A percentile compares a stretch with the other conserved stretches of the same genome.
Conservation (phyloP, 2,888 invertebrate genomes). For the Erynnis tages region DNA sequence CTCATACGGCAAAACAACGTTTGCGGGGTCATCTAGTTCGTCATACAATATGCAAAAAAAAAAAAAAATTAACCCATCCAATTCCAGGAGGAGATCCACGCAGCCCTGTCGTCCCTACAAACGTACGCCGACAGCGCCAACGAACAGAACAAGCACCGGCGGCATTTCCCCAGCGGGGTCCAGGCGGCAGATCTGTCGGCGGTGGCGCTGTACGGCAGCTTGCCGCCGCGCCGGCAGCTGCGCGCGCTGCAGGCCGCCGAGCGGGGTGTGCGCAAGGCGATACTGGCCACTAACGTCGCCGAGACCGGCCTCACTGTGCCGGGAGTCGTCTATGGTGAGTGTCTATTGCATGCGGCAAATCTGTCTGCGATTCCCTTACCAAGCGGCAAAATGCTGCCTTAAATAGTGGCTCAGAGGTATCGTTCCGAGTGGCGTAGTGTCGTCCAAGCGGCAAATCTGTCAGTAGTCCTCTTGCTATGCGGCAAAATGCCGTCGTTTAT, state of each 20-base stretch:
- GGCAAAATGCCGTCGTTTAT: too few species aligned
- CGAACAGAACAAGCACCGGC: slow-evolving; percentile 71
- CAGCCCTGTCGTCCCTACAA: slow-evolving; percentile 84
- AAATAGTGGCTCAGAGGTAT: too few species aligned
- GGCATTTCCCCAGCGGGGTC: slow-evolving; percentile 59
- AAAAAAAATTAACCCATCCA: not conserved
- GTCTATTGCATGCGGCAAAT: not conserved
- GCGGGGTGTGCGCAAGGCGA: slow-evolving; percentile 90
- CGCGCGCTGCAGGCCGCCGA: slow-evolving; percentile 89
- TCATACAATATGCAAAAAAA: not conserved
- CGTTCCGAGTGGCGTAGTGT: too few species aligned
- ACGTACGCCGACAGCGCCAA: slow-evolving; percentile 79
- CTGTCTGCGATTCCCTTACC: too few species aligned
- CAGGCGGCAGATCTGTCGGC: slow-evolving; percentile 80
- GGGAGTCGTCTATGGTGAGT: slow-evolving; percentile 92
- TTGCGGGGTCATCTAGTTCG: too few species aligned
- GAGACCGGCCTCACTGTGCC: slow-evolving; percentile 98
- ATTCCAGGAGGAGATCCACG: slow-evolving; percentile 92
- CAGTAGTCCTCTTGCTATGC: too few species aligned
- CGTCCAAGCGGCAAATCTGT: too few species aligned
- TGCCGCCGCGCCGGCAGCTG: slow-evolving; percentile 80
- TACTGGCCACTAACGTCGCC: slow-evolving; percentile 97
- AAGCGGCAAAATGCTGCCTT: too few species aligned
- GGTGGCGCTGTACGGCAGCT: slow-evolving; percentile 95
- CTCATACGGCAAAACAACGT: too few species aligned